Evolutionary conservation across 2,888 invertebrate species (phyloP).

Genomic region (Pedicia rivosa): DNA sequence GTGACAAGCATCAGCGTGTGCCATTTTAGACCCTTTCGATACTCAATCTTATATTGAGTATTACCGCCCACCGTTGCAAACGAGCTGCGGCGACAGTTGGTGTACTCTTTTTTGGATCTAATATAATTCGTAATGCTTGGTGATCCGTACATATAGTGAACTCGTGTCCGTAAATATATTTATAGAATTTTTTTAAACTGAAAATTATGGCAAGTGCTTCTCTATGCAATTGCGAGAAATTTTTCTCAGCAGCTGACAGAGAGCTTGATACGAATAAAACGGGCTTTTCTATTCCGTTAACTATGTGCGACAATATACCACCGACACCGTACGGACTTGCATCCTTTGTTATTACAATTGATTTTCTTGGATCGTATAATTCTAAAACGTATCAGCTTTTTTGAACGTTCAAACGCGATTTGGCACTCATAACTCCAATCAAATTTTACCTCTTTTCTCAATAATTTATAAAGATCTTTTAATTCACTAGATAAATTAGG

Average conservation of each 20-base stretch:
- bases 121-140: constrained; percentile 5
- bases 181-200: constrained; percentile 8
- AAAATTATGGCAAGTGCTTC: constrained; percentile 6
- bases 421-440: constrained; percentile 6
- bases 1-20: constrained; percentile 5
- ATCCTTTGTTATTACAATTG: not conserved
- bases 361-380: constrained; percentile 3
- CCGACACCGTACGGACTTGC: constrained; percentile 2
- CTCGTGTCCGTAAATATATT: constrained; percentile 8
- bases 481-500: constrained; percentile 7
- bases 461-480: constrained; percentile 9
- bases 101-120: constrained; percentile 4
- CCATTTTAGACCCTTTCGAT: constrained; percentile 1
- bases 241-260: constrained; percentile 6
- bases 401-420: not conserved
- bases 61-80: constrained; percentile 8
- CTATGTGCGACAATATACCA: constrained; percentile 7
- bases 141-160: constrained; percentile 4
- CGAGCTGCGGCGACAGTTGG: constrained; percentile 4
- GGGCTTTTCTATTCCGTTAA: constrained; percentile 8
- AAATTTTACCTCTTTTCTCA: constrained; percentile 7
- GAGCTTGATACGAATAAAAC: constrained; percentile 8
- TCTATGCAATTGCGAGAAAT: constrained; percentile 6
- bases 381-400: not conserved
- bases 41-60: constrained; percentile 5